Evolutionary conservation across 2,797 vertebrate genomes (phyloP).

Genomic region (Hemitrygon akajei): DNA sequence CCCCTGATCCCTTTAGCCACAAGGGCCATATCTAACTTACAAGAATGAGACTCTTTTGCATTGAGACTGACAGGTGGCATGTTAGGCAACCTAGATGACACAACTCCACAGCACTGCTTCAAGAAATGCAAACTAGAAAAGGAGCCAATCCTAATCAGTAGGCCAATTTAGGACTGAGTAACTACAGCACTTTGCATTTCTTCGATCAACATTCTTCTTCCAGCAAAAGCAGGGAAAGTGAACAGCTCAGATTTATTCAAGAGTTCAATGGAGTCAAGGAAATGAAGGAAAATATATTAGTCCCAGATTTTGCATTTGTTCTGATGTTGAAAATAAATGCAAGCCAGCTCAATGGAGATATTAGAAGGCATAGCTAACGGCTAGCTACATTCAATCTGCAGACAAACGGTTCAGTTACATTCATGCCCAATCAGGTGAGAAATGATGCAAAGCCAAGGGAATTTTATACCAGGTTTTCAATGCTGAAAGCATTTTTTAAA

Average conservation of each 20-base stretch:
- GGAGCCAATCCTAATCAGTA: not conserved
- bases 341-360: conserved; percentile 2
- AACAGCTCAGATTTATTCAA: not conserved
- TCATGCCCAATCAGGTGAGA: not conserved
- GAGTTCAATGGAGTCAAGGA: too few species aligned
- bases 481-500: not conserved
- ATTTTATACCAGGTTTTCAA: conserved; percentile 10
- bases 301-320: too few species aligned
- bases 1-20: too few species aligned
- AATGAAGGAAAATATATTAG: not conserved
- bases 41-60: not conserved
- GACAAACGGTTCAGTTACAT: not conserved
- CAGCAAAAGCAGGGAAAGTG: not conserved
- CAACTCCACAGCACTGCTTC: not conserved
- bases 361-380: not conserved
- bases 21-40: too few species aligned
- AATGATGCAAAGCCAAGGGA: not conserved
- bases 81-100: not conserved
- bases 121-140: not conserved
- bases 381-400: not conserved
- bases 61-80: not conserved
- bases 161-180: not conserved
- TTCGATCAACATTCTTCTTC: not conserved
- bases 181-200: not conserved
- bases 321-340: not conserved